Evolutionary conservation across 2,113 vertebrate genomes (phyloP).

Genomic region (Ctenodactylus gundi): DNA sequence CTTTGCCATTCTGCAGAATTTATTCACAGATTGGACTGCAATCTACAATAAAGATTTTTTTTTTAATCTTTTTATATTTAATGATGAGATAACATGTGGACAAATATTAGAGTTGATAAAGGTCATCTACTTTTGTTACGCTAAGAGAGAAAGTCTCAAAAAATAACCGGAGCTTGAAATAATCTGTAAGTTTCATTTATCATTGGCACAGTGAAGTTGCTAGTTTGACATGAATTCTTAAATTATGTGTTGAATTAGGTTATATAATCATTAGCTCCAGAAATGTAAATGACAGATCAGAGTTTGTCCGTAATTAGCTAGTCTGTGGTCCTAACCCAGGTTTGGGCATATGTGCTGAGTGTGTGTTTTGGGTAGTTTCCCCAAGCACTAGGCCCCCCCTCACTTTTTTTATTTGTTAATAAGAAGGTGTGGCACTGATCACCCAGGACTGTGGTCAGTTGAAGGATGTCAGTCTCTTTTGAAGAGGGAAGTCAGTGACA

Average conservation of each 20-base stretch:
- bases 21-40: neutral
- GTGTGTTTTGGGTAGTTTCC: neutral
- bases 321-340: rapidly evolving
- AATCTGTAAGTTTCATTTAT: neutral
- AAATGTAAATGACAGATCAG: neutral
- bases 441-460: rapidly evolving
- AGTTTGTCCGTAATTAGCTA: too few species aligned
- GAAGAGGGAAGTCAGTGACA: neutral
- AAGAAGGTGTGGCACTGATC: neutral
- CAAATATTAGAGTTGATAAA: neutral
- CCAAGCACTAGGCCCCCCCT: neutral
- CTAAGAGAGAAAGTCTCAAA: neutral
- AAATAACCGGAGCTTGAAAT: neutral
- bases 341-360: rapidly evolving
- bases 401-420: neutral
- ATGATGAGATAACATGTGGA: neutral
- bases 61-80: neutral
- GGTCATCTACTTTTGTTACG: neutral
- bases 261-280: neutral
- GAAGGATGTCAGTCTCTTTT: neutral
- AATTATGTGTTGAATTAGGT: neutral
- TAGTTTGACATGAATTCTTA: neutral
- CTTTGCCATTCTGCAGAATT: neutral
- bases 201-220: neutral
- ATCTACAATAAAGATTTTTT: neutral